A percentile compares a stretch with the other conserved stretches of the same genome.
phyloP scores from a whole-genome alignment of 2,888 invertebrate species.

The Neoascia interrupta region DNA sequence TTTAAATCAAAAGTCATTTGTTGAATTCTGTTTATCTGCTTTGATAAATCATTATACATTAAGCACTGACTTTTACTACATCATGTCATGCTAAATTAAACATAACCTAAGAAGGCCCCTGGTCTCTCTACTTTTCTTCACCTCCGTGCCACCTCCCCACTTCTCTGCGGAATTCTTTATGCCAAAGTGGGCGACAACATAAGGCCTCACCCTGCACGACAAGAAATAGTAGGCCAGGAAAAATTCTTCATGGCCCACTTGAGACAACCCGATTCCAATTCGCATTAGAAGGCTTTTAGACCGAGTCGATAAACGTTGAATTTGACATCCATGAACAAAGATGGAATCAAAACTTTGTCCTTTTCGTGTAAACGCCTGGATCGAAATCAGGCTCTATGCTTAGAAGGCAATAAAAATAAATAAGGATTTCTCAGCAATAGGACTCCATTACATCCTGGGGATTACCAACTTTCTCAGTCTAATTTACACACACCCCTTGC shows the following conservation, averaged over 20 bases:
- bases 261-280: constrained; percentile 28
- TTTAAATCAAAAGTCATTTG: neutral
- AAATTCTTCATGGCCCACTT: constrained; percentile 9
- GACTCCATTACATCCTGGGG: constrained; percentile 27
- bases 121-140: too few species aligned
- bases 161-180: too few species aligned
- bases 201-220: neutral
- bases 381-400: constrained; percentile 17
- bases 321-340: constrained; percentile 39
- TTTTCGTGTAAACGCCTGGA: neutral
- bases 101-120: too few species aligned
- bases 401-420: constrained; percentile 49
- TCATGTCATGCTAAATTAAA: constrained; percentile 19
- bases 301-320: constrained; percentile 47
- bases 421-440: constrained; percentile 36
- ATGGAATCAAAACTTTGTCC: constrained; percentile 21
- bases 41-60: constrained; percentile 2
- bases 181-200: too few species aligned
- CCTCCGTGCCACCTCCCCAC: too few species aligned
- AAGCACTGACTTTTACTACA: neutral
- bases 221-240: constrained; percentile 3
- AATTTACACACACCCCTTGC: constrained; percentile 30
- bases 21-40: neutral
- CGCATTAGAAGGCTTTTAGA: constrained; percentile 25
- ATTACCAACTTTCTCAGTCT: constrained; percentile 48